Base-by-base conservation (phyloP, 2,888 invertebrate species). In the Nephrotoma flavescens region DNA sequence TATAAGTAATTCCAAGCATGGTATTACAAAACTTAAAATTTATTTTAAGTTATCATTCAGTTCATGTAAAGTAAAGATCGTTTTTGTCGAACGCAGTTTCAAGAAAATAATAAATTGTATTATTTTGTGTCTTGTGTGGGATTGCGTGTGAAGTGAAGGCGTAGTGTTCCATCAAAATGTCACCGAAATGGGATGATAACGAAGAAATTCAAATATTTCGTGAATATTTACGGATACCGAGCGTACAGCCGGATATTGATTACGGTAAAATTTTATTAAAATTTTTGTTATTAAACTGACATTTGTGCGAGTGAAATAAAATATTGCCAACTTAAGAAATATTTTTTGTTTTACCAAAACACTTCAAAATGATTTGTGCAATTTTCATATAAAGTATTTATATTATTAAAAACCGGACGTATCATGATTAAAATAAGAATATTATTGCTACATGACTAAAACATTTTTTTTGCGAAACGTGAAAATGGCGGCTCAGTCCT, bases 191-290 rank as follows among this genome's bases (percentile, higher is more conserved):
- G 91, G 90, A 90, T 41, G 89, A 89, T 12, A 90, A 92, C 89
- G 91, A 92, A 89, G 93, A 94, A 87, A 93, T 96, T 87, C 93
- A 95, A 87, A 94, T 95, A 89, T 96, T 97, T 89, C 93, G 95
- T 87, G 95, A 96, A 89, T 97, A 97, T 92, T 92, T 97, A 86
- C 92, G 93, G 89, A 96, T 97, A 89, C 95, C 96, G 5, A 96
- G 96, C 45, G 96, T 96, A 0, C 97, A 97, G 88, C 97, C 97
- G 0, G 92, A 95, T 89, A 92, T 96, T 15, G 94, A 97, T 90
- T 97, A 97, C 90, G 94, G 97, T 96, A 91, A 11, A 47, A 84
- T 41, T 42, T 42, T 42, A 42, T 15, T 84, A 41, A 2, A 71
- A 15, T 84, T 15, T 84, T 84, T n/a, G n/a, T n/a, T n/a, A 41